Percentiles rank a stretch among this genome's conserved stretches.
Conservation (phyloP, 2,113 vertebrate genomes). For the Cephalopterus ornatus region DNA sequence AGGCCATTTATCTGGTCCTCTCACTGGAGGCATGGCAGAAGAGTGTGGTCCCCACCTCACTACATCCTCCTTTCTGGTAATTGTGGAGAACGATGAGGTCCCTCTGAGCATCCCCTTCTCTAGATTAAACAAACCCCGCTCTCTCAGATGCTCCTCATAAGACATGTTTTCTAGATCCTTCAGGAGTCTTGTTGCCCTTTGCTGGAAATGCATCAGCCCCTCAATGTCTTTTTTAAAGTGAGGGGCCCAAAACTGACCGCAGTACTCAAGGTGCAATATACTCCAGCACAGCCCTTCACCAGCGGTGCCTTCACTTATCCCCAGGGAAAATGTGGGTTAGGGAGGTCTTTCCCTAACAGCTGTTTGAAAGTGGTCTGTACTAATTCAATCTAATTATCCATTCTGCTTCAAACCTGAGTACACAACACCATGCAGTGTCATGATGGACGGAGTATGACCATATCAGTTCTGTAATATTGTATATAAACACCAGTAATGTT, state of each 20-base stretch:
- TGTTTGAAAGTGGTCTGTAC: neutral
- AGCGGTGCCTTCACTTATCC: rapidly evolving
- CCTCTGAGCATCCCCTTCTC: neutral
- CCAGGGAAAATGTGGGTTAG: rapidly evolving
- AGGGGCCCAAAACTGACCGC: neutral
- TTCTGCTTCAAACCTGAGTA: neutral
- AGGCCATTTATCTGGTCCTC: neutral
- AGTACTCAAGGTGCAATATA: neutral
- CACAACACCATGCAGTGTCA: neutral
- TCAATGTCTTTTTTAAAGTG: too few relatives aligned
- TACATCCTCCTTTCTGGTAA: neutral
- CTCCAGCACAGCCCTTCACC: neutral
- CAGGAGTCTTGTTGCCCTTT: neutral
- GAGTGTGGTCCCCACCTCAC: neutral
- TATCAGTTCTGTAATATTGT: neutral
- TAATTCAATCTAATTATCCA: neutral
- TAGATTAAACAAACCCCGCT: neutral
- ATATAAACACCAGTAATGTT: neutral
- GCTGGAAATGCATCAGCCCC: neutral
- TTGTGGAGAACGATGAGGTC: neutral
- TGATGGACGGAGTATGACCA: neutral
- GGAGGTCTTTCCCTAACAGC: neutral
- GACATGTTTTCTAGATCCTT: neutral
- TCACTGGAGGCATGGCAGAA: neutral
- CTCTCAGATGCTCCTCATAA: neutral